Base-by-base conservation (phyloP, 2,888 invertebrate genomes). In the Dryocosmus kuriphilus region DNA sequence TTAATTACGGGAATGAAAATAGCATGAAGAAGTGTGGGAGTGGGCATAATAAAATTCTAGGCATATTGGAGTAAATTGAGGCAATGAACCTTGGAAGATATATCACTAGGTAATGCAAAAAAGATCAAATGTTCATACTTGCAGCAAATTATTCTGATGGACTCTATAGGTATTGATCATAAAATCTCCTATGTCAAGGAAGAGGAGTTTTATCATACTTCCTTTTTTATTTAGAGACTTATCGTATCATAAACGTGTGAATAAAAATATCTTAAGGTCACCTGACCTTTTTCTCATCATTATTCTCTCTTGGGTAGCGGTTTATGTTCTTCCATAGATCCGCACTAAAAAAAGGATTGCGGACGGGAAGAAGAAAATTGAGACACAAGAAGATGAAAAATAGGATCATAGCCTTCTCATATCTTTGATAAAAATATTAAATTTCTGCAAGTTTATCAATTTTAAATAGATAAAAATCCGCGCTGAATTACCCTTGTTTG, bases 261-360 rank as follows among this genome's bases (percentile, higher is more conserved):
- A 67, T 55, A 30, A 55, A 67, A 32, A 30, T 71, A 71, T 71
- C n/a, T 14, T 32, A 32, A 22, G 30, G 55, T 71, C n/a, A 71
- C 30, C 71, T 51, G 51, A 60, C 61, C 62, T 78, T 76, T 77
- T 78, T 61, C 71, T 41, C 62, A 73, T 73, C 65, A 41, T 71
- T 61, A 73, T 78, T 71, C 61, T 76, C 77, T 75, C 38, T 67
- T 65, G 41, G 41, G n/a, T 67, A 61, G 24, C 51, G 30, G 24
- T 63, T 61, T 51, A 75, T 61, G 41, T 76, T 67, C 30, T 65
- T 61, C 60, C 62, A 35, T 65, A 51, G 61, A 61, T 77, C 51
- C 75, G 77, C 60, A 19, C 55, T 19, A 62, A 46, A 75, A 75
- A 75, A 61, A 55, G 41, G 75, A 57, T 55, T 51, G 46, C 16